Conservation (phyloP, 2,888 invertebrate species). For the Latrodectus elegans region DNA sequence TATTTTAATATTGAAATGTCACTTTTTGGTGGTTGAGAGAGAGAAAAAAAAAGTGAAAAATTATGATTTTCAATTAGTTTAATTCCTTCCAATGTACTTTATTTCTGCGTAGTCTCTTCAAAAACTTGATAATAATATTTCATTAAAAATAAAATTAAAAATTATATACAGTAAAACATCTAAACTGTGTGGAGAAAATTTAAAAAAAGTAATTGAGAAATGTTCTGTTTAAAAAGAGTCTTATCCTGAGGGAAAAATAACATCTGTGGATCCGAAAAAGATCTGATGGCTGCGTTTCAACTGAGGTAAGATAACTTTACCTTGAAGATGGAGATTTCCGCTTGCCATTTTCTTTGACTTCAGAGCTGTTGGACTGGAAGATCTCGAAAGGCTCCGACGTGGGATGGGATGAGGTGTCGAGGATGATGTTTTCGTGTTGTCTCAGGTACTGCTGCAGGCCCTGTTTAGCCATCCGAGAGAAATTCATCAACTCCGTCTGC, state of each 20-base stretch:
- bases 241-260: no score
- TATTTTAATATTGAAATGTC: no score
- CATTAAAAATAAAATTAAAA: no score
- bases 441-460: constrained; percentile 86
- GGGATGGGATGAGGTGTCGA: constrained; percentile 78
- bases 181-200: no score
- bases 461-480: constrained; percentile 88
- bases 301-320: neutral
- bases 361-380: constrained; percentile 80
- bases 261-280: no score
- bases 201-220: neutral
- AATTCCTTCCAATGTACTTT: no score
- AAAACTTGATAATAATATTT: no score
- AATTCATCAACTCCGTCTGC: constrained; percentile 86
- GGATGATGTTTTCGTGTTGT: constrained; percentile 85
- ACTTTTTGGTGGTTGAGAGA: no score
- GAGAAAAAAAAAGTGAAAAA: no score
- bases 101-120: no score
- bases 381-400: constrained; percentile 85
- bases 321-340: constrained; percentile 52
- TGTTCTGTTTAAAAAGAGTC: neutral
- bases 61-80: no score
- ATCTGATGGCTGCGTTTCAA: neutral
- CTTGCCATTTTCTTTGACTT: constrained; percentile 72
- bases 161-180: no score